Evolutionary conservation across 2,888 invertebrate species (phyloP).

Genomic region (Idaea dimidiata): DNA sequence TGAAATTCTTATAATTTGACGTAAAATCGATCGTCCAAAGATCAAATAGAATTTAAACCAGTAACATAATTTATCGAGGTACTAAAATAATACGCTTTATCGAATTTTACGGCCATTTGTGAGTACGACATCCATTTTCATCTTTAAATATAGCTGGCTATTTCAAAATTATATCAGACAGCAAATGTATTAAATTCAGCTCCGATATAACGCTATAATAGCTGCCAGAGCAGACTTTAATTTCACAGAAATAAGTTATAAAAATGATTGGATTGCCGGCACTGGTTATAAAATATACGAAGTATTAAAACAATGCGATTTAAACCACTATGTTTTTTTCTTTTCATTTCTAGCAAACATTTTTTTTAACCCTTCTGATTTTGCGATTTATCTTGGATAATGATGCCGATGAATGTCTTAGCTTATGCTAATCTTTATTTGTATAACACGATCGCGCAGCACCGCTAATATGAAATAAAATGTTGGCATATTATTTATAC

Average conservation of each 20-base stretch:
- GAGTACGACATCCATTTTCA: conserved; percentile 30
- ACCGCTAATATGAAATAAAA: too few species aligned
- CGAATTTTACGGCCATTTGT: conserved; percentile 41
- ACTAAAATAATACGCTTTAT: conserved; percentile 42
- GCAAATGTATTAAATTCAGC: conserved; percentile 32
- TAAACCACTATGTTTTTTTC: background rate
- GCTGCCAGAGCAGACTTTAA: conserved; percentile 14
- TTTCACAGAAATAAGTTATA: background rate
- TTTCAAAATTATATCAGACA: conserved; percentile 34
- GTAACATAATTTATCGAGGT: conserved; percentile 35
- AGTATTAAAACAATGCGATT: background rate
- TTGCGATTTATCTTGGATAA: too few species aligned
- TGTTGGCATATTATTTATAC: too few species aligned
- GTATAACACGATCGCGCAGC: background rate
- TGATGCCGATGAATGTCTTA: too few species aligned
- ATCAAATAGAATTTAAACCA: conserved; percentile 35
- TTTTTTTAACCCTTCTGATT: background rate
- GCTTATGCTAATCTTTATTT: too few species aligned
- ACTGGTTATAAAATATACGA: background rate
- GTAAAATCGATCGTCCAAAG: conserved; percentile 27
- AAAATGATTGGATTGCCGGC: background rate
- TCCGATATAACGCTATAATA: conserved; percentile 23
- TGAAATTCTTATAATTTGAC: conserved; percentile 1
- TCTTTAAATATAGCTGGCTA: conserved; percentile 36
- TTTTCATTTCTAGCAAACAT: background rate